Percentiles rank a stretch among this genome's conserved stretches.
These are phyloP conservation scores for Pterostichus niger DNA, from an alignment of 2,888 invertebrate genomes.

Conservation along the genomic window DNA sequence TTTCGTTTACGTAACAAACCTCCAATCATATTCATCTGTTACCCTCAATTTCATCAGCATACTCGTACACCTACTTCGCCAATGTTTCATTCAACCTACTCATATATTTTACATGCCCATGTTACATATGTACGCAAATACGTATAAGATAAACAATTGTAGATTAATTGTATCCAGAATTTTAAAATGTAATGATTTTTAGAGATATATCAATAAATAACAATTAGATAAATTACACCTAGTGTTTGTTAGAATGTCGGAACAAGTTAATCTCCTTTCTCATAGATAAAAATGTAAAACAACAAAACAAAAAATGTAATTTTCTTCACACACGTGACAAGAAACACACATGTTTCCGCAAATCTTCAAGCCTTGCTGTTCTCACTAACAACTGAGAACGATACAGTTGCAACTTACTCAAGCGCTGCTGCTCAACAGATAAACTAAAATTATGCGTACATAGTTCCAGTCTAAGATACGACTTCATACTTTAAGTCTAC, in stretches of 20 bases:
- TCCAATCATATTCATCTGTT: no score
- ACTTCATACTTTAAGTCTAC: slow-evolving; percentile 8
- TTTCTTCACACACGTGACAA: neutral
- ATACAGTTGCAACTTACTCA: neutral
- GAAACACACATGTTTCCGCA: slow-evolving; percentile 21
- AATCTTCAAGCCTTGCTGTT: neutral
- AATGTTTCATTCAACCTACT: no score
- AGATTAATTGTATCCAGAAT: no score
- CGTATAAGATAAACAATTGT: no score
- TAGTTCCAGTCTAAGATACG: neutral
- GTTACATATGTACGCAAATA: no score
- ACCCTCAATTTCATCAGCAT: no score
- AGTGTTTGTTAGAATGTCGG: neutral
- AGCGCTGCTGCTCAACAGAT: neutral
- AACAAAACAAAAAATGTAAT: neutral
- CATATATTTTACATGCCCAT: no score
- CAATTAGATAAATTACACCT: neutral
- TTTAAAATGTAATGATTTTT: no score
- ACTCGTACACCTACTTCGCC: no score
- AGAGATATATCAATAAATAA: no score
- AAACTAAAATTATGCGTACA: slow-evolving; percentile 42
- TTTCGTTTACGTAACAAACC: no score
- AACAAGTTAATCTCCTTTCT: slow-evolving; percentile 3
- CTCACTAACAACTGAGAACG: slow-evolving; percentile 4
- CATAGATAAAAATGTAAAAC: neutral